Evolutionary conservation across 2,888 invertebrate genomes (phyloP).

Genomic region (Drosophila parthenogenetica): DNA sequence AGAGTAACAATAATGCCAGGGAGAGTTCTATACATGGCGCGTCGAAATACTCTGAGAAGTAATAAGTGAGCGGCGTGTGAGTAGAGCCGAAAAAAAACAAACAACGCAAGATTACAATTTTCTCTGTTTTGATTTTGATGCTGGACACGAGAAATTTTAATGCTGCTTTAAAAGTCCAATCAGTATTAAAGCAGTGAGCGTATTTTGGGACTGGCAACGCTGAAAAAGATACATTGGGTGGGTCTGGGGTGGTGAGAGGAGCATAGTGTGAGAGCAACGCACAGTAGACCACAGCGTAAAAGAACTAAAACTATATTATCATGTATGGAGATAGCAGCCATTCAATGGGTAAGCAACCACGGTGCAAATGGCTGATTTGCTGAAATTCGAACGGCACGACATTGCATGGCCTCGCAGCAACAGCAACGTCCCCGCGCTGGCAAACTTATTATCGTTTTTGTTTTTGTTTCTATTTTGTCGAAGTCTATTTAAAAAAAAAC

Average conservation of each 20-base stretch:
- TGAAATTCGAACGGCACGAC: conserved; percentile 72
- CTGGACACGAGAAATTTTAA: conserved; percentile 63
- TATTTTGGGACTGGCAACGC: conserved; percentile 62
- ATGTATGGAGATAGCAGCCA: neutral
- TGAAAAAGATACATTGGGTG: conserved; percentile 26
- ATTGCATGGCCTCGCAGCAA: conserved; percentile 57
- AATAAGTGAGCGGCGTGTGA: conserved; percentile 64
- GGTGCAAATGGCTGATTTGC: conserved; percentile 48
- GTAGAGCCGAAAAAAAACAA: conserved; percentile 45
- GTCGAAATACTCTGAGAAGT: conserved; percentile 64
- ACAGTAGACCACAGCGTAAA: conserved; percentile 44
- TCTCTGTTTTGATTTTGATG: conserved; percentile 75
- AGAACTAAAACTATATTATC: conserved; percentile 6
- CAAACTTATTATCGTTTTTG: conserved; percentile 56
- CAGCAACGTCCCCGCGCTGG: conserved; percentile 8
- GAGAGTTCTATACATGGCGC: conserved; percentile 66
- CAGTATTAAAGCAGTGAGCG: conserved; percentile 65
- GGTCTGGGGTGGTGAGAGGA: conserved; percentile 21
- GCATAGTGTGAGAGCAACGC: conserved; percentile 11
- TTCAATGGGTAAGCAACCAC: conserved; percentile 30
- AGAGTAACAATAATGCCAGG: conserved; percentile 54
- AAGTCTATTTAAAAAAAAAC: conserved; percentile 71
- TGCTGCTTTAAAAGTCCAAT: conserved; percentile 70
- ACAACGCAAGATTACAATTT: conserved; percentile 72
- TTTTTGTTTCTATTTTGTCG: conserved; percentile 48